Conservation (phyloP, 2,113 vertebrate species). For the Chinchilla lanigera region DNA sequence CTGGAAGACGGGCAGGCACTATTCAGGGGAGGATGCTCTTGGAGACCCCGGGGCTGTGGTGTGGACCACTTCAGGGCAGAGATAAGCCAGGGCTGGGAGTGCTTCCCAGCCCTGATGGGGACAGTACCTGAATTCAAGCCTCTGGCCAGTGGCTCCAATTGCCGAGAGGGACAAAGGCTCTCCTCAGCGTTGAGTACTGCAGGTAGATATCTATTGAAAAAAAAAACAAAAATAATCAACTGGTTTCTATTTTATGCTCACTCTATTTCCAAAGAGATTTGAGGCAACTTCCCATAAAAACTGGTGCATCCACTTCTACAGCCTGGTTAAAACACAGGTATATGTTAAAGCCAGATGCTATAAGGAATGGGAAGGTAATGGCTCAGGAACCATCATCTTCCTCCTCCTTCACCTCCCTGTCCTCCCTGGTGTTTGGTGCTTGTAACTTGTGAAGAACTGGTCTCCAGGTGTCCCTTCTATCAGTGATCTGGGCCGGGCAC, state of each 20-base stretch:
- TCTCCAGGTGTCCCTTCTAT: fast-evolving
- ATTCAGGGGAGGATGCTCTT: fast-evolving
- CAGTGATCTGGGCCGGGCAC: fast-evolving
- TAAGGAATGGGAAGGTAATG: background rate
- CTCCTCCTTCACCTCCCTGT: background rate
- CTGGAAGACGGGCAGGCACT: background rate
- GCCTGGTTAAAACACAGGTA: conserved; percentile 1
- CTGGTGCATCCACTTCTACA: background rate
- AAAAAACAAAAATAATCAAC: background rate
- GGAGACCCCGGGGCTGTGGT: fast-evolving
- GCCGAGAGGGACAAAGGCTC: background rate
- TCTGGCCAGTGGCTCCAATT: background rate
- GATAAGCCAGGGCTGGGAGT: background rate
- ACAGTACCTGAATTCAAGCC: background rate
- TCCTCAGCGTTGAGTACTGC: background rate
- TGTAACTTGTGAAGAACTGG: background rate
- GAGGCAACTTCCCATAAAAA: conserved; percentile 38
- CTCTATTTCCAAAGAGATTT: conserved; percentile 25
- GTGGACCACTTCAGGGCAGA: background rate
- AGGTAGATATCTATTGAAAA: background rate
- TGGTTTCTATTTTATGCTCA: conserved; percentile 2
- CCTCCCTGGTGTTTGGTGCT: background rate
- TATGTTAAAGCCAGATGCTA: background rate
- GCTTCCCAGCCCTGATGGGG: too few relatives aligned
- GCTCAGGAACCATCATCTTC: background rate